A percentile compares a stretch with the other conserved stretches of the same genome.
phyloP scores from a whole-genome alignment of 2,797 vertebrate species.

The Gymnothorax reevesii region DNA sequence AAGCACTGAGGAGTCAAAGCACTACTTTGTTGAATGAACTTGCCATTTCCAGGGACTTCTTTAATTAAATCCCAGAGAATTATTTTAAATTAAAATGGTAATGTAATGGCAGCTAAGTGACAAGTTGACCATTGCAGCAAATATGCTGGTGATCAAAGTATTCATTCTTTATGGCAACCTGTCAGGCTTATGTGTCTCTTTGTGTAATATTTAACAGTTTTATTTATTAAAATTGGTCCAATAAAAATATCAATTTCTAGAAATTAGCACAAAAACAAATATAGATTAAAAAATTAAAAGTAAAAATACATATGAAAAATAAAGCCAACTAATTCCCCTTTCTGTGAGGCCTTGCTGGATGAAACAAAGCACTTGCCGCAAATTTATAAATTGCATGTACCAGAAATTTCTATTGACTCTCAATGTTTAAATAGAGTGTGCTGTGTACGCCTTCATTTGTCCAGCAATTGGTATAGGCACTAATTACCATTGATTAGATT shows the following conservation, averaged over 20 bases:
- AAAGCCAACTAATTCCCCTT: neutral
- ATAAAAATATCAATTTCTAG: neutral
- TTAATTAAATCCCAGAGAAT: neutral
- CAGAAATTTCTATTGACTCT: neutral
- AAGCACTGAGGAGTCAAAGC: too few species aligned
- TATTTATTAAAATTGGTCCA: neutral
- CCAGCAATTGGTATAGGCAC: slow-evolving; percentile 47
- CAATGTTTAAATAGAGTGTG: neutral
- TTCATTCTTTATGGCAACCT: neutral
- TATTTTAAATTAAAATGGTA: neutral
- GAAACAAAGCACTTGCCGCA: neutral
- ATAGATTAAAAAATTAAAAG: neutral
- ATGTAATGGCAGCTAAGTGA: too few species aligned
- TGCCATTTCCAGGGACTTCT: too few species aligned
- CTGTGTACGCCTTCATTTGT: slow-evolving; percentile 55
- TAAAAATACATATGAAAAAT: neutral
- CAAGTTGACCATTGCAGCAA: neutral
- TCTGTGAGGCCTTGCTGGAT: neutral
- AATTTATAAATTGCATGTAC: neutral
- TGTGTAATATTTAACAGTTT: neutral
- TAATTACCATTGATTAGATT: slow-evolving; percentile 58
- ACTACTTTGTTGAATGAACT: too few species aligned
- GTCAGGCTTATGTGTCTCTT: neutral
- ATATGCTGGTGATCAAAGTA: neutral
- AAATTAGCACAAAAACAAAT: neutral